Base-by-base conservation (phyloP, 2,797 vertebrate species). In the Tympanoctomys barrerae region DNA sequence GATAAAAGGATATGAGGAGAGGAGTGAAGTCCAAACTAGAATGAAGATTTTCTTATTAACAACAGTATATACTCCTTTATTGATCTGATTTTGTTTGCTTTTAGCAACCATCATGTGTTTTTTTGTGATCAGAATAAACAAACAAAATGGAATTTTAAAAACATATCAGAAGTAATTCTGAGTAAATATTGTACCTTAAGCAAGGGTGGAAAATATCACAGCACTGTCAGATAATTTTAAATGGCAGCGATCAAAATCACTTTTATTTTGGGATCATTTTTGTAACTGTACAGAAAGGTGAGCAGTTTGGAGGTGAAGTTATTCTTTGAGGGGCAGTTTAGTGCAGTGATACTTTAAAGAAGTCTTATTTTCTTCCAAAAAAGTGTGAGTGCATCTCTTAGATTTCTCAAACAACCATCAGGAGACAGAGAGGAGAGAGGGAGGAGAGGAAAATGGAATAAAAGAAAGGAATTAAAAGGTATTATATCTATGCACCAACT, bases 121-220 rank as follows among this genome's bases (percentile, higher is more conserved):
- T 33, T 89, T 87, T 96, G 33, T 42, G 2, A 75, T 68, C 4
- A 26, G 49, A 90, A 11, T 84, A 93, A 90, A 93, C 16, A 91
- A 89, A 75, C 16, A 91, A 89, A 75, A 75, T 9, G 66, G 49
- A 88, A 68, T 42, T 39, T 26, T 39, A 24, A 88, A 22, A 28
- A n/a, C 14, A 52, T 89, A 33, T 10, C 19, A 21, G 21, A 82
- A 81, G 24, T 12, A 59, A 91, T 59, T 75, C 16, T 31, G 42
- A 78, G 22, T 64, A 70, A 11, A 46, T 31, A 42, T 42, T 61
- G 5, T 33, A 18, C 54, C 71, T 39, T 19, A 33, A 75, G 19
- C 18, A 88, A 24, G 36, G 33, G 31, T 49, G 36, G 61, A 39
- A 19, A 33, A 22, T 46, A 3, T 21, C 57, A 11, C 16, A 28